Evolutionary conservation across 2,888 invertebrate genomes (phyloP), one percentile per base, ranked within the genome.

Genomic region (Athalia rosae): DNA sequence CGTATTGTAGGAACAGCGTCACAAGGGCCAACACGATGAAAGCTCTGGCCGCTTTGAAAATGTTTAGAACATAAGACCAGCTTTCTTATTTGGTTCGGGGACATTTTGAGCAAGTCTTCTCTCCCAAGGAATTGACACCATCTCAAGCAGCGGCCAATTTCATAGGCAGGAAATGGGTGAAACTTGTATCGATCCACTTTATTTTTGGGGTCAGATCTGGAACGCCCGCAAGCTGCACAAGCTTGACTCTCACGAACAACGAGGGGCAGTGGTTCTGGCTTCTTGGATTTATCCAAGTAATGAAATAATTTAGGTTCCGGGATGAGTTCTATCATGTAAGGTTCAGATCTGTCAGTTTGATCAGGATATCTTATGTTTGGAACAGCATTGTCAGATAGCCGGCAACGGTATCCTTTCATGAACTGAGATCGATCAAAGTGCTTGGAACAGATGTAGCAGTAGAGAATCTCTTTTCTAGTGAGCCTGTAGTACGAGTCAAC

Each of bases 151-250:
- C 89, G 84, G 3, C 89, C 89, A 15, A 89, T 89, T 77, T 89
- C 89, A 71, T 89, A 89, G 0, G 89, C 89, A 3, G 89, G 89
- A 78, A 89, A 89, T 9, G 89, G 89, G 81, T 89, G 89, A 71
- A 89, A 89, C 63, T 89, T 89, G 61, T 88, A 88, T 76, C 85
- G 85, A 59, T 89, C 88, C 6, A 79, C 13, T 78, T 88, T 89
- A 61, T 89, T 89, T 2, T 82, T 84, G 4, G 89, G 89, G 79
- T 89, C 88, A 0, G 87, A 84, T 43, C 88, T 84, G 5, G 82
- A 85, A 47, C 89, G 83, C 6, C 89, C 89, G 71, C 89, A 89
- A 7, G 89, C 89, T 0, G 89, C 89, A 69, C 89, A 89, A 7
- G 88, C 89, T 78, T 89, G 88, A 76, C 89, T 88, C 28, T 89